Evolutionary conservation across 1,140 invertebrate genomes (phyloP), one percentile per base, ranked within the genome.

Genomic region (Atta colombica): DNA sequence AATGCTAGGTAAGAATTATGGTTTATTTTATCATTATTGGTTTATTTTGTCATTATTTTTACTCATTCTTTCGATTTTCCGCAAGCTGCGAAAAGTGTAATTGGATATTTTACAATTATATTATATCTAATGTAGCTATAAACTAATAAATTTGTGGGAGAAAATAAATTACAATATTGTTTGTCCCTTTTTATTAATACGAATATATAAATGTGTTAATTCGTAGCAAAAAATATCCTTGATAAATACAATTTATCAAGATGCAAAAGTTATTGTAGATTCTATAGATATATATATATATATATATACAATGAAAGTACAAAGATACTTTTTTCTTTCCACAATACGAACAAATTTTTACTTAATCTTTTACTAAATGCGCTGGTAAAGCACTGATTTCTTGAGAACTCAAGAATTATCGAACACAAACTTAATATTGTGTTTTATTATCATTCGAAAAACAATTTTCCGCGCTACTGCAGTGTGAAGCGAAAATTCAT

Each of bases 391-490:
- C 12, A 2, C 2, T 7, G 8, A 31, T 63, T 61, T 51, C n/a
- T 74, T 8, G 0, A 63, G 16, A 61, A 63, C 14, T 74, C n/a
- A 55, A 25, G 14, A 72, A 82, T 25, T 61, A 39, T 14, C 5
- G 14, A 12, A 49, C 18, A 39, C 6, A 25, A 69, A 21, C 28
- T 63, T 63, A 51, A 8, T 75, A 63, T 74, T 28, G n/a, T 25
- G 68, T 74, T 49, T 2, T 55, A 49, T 82, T 75, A 58, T 74
- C 28, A 12, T 84, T 84, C 12, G 16, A 12, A 82, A 81, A 72
- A 53, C 35, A 81, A 81, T 81, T 18, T 82, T 49, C 12, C 4
- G 14, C 35, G 39, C 12, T 84, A 84, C 74, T 61, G 39, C 51
- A 84, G 69, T 58, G 39, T 51, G 21, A 82, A 16, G 16, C 12